Base-by-base conservation (phyloP, 2,113 vertebrate species). In the Nothoprocta perdicaria region DNA sequence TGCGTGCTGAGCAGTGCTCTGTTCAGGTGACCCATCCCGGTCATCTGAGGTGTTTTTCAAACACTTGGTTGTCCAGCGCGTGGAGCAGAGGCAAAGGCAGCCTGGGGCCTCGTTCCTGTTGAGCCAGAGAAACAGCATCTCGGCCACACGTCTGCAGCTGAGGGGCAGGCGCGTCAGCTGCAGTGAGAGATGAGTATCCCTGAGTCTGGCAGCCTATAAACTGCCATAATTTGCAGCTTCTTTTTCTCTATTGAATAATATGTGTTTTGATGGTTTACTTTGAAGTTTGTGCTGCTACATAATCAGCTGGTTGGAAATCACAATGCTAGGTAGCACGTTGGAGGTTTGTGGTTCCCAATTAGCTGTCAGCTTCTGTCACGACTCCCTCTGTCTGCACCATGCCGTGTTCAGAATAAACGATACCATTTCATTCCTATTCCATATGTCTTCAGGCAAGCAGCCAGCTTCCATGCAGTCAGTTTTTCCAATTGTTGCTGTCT, bases 401-500 rank as follows among this genome's bases (percentile, higher is more conserved):
- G 53, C 46, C 76, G 75, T 24, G 63, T 14, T 41, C 55, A 52
- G 75, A 83, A 29, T 19, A 87, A 89, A 52, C 40, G 8, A 48
- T 27, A 10, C 52, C 7, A 23, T 58, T 91, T 35, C 72, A 40
- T 38, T 76, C 35, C 73, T 80, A 40, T 31, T 92, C 92, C 88
- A 76, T 71, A 50, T 31, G 26, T 69, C 50, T 63, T 71, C 73
- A 71, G 86, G 86, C 88, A 84, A 63, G 55, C 58, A 89, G 88
- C 92, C 95, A 96, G 72, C 12, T 72, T 83, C 84, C 3, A 0
- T 43, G 53, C 6, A 60, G 46, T 95, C 91, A 90, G 58, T 84
- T 96, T 94, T 95, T 94, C 94, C 94, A 88, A 4, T 9, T 84
- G 67, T 71, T 55, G 48, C 50, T 74, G 66, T 67, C 55, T 65